These are phyloP conservation scores for Trichomalopsis sarcophagae DNA, from an alignment of 1,140 invertebrate genomes.

Conservation along the genomic window DNA sequence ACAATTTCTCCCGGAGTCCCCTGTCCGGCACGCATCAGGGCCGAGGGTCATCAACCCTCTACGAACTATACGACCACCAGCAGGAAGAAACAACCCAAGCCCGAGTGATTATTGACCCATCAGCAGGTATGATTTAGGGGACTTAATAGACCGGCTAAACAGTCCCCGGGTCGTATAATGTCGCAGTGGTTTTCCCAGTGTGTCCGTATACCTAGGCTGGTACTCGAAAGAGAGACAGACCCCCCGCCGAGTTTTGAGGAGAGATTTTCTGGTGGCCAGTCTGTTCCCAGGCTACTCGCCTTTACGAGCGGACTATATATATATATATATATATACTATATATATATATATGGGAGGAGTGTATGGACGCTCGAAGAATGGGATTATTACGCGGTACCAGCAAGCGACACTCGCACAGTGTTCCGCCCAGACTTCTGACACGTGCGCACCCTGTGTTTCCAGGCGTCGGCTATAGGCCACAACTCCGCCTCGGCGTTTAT, in stretches of 20 bases:
- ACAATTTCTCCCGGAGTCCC: background rate
- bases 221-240: background rate
- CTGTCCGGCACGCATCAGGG: background rate
- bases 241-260: background rate
- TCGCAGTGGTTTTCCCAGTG: background rate
- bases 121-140: background rate
- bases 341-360: background rate
- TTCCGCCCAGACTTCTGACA: background rate
- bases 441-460: background rate
- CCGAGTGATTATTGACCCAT: background rate
- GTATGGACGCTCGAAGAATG: background rate
- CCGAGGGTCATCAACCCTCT: background rate
- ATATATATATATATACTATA: too few species aligned
- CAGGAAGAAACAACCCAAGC: background rate
- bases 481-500: background rate
- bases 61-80: background rate
- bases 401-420: background rate
- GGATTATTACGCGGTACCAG: conserved; percentile 22
- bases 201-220: too few species aligned
- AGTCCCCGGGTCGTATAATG: background rate
- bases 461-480: background rate
- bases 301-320: background rate
- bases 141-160: background rate
- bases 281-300: background rate
- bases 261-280: conserved; percentile 9